Conservation (phyloP, 2,113 vertebrate species). For the Reinhardtius hippoglossoides region DNA sequence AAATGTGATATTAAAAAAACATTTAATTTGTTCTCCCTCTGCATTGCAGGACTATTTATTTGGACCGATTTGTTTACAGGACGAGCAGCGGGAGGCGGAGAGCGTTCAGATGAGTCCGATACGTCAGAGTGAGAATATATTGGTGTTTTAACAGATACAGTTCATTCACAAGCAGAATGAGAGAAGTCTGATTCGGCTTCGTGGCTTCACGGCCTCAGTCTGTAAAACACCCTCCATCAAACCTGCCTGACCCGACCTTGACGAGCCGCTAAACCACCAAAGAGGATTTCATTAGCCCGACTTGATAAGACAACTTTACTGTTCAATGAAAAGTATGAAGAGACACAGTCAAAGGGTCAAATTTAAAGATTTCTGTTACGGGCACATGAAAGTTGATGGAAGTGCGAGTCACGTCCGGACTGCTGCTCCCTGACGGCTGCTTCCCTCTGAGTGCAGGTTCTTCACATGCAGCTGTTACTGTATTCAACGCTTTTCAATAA, state of each 20-base stretch:
- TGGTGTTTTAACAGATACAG: slow-evolving; percentile 20
- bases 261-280: slow-evolving; percentile 30
- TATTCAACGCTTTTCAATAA: slow-evolving; percentile 8
- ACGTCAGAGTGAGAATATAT: slow-evolving; percentile 22
- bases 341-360: not conserved
- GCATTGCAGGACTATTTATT: slow-evolving; percentile 16
- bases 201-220: slow-evolving; percentile 32
- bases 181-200: slow-evolving; percentile 9
- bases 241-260: slow-evolving; percentile 53
- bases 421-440: too few relatives aligned
- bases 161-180: not conserved
- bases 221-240: slow-evolving; percentile 56
- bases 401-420: slow-evolving; percentile 9
- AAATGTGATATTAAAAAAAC: not conserved
- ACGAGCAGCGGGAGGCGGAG: not conserved
- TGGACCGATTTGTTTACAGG: slow-evolving; percentile 8
- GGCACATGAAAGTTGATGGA: slow-evolving; percentile 9
- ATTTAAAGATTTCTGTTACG: not conserved
- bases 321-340: slow-evolving; percentile 1
- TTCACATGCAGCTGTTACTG: slow-evolving; percentile 6
- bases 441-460: not conserved
- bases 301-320: slow-evolving; percentile 34
- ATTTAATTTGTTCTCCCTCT: not conserved
- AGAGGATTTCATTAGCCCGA: slow-evolving; percentile 39
- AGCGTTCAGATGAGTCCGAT: not conserved